Evolutionary conservation across 2,888 invertebrate genomes (phyloP), one percentile per base, ranked within the genome.

Genomic region (Phalera bucephala): DNA sequence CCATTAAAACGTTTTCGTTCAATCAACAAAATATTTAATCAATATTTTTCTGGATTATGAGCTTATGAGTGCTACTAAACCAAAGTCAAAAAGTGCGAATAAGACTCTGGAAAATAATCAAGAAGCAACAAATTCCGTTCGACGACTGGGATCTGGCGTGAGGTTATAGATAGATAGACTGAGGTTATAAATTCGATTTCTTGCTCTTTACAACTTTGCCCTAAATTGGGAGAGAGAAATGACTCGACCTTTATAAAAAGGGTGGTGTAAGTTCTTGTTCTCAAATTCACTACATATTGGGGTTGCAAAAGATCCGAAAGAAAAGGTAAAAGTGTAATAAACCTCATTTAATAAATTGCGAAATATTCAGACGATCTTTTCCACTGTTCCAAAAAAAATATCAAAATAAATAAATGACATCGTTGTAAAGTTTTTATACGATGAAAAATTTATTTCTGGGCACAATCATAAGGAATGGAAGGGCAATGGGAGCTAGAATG

Each of bases 351-450:
- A 50, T 37, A 57, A 50, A 49, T 53, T 45, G 34, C 29, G 33
- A 40, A 50, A 53, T 42, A 50, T 50, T 41, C 43, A 36, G 41
- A 21, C 29, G 39, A 31, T 41, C 44, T 52, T 52, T 11, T 40
- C 23, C 28, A 30, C 43, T 52, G 40, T 52, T 60, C 59, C 39
- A 33, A 52, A 44, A n/a, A 54, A 52, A 54, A 54, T 64, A 65
- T 64, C 47, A 54, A 52, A 55, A 48, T 50, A 56, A 56, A 62
- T 62, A 8, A 58, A 53, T 57, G 56, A 50, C 55, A 45, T 52
- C 50, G 49, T 32, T 42, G 44, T 60, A 54, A 64, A 60, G 58
- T 69, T 59, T 52, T 48, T 44, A 51, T 57, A 46, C 49, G 51
- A 45, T 43, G 63, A 73, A 71, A n/a, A 64, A 73, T 72, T 59